phyloP scores from a whole-genome alignment of 2,888 invertebrate species.

The Drosophila merina region DNA sequence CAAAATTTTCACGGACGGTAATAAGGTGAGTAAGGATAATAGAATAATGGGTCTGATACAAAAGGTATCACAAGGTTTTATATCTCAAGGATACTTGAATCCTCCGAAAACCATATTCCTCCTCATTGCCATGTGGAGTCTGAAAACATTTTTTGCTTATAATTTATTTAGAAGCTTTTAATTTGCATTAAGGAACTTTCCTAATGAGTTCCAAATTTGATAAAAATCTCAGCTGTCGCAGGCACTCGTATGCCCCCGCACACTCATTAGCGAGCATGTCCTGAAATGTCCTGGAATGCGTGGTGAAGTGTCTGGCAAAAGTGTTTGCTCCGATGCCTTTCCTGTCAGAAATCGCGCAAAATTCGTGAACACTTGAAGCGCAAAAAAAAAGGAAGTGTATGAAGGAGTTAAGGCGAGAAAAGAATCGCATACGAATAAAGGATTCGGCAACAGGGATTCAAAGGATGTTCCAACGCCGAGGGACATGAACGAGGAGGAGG shows the following conservation, averaged over 20 bases:
- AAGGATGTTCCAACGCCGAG: slow-evolving; percentile 14
- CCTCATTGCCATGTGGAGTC: slow-evolving; percentile 10
- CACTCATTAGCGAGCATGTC: background rate
- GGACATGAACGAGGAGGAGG: background rate
- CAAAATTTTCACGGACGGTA: slow-evolving; percentile 85
- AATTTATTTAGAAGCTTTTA: slow-evolving; percentile 77
- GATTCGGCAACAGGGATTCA: slow-evolving; percentile 28
- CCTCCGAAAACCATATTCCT: background rate
- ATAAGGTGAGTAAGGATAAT: slow-evolving; percentile 81
- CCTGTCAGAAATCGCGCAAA: slow-evolving; percentile 83
- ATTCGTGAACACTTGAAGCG: slow-evolving; percentile 59
- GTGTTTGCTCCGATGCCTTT: slow-evolving; percentile 84
- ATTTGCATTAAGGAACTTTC: slow-evolving; percentile 69
- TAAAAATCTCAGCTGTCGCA: slow-evolving; percentile 60
- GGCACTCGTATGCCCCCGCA: slow-evolving; percentile 18
- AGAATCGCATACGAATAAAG: slow-evolving; percentile 33
- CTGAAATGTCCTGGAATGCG: slow-evolving; percentile 26
- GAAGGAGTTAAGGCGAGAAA: slow-evolving; percentile 20
- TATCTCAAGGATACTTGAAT: no score
- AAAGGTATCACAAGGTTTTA: no score
- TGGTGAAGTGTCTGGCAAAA: slow-evolving; percentile 64
- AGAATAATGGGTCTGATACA: background rate
- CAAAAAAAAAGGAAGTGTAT: slow-evolving; percentile 21
- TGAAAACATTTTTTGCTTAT: slow-evolving; percentile 53
- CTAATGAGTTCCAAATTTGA: slow-evolving; percentile 71